phyloP scores from a whole-genome alignment of 2,113 vertebrate genomes.

The Trichechus manatus region DNA sequence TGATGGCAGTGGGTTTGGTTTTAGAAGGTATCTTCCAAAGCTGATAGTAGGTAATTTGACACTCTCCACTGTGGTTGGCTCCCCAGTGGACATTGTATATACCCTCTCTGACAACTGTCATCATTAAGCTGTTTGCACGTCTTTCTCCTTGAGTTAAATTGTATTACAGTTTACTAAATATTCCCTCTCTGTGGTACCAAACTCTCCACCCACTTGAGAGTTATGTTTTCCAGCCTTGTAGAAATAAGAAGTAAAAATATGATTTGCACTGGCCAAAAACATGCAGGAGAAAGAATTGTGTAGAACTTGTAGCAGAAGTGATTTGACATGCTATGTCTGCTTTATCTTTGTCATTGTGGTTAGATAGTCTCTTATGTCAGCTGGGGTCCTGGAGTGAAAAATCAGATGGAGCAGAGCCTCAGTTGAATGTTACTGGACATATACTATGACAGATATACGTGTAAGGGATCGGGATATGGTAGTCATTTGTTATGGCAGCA shows the following conservation, averaged over 20 bases:
- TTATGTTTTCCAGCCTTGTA: neutral
- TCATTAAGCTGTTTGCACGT: neutral
- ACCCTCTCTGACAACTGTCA: neutral
- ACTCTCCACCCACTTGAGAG: accelerated
- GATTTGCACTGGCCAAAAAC: neutral
- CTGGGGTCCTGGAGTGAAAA: neutral
- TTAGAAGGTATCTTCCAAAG: neutral
- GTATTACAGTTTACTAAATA: neutral
- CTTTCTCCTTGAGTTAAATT: neutral
- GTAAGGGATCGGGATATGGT: neutral
- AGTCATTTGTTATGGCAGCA: neutral
- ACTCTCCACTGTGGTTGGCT: neutral
- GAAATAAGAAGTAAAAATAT: neutral
- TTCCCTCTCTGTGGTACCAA: neutral
- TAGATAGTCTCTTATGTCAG: neutral
- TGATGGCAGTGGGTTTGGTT: neutral
- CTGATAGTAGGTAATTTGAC: neutral
- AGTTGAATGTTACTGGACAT: neutral
- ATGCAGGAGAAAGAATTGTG: neutral
- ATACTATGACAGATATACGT: neutral
- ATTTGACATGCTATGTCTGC: neutral
- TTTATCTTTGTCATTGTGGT: neutral
- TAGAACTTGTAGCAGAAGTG: neutral
- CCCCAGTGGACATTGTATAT: neutral
- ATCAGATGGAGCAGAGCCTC: neutral